Base-by-base conservation (phyloP, 2,797 vertebrate genomes). In the Pipistrellus nathusii region DNA sequence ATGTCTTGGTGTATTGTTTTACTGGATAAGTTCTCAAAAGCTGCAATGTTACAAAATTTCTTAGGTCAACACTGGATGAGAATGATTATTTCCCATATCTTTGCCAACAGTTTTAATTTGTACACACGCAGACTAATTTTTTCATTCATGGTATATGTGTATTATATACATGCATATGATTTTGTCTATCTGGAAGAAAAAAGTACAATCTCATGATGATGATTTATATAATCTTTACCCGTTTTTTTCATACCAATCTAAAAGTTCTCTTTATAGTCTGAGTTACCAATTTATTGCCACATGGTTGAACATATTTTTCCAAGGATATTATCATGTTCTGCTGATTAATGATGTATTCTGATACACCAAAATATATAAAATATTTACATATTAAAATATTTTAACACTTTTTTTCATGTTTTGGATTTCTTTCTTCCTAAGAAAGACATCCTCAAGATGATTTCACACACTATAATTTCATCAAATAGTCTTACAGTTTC, bases 81-180 rank as follows among this genome's bases (percentile, higher is more conserved):
- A 62, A 88, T 69, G 27, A 25, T 55, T 48, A 85, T 72, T 90
- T 69, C 51, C 48, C 64, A 2, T 32, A 32, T 88, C 6, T 6
- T 25, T 93, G 71, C 38, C 30, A 86, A 8, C 4, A 92, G 44
- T 81, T 88, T 80, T 86, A 55, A 88, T 30, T 93, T 93, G 72
- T 59, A 88, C 73, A 64, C 17, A 87, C 3, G 72, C 2, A 46
- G 20, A n/a, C 66, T 68, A 78, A 71, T 91, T 90, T 30, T 75
- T 83, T 14, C 73, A 69, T 90, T 71, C 21, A 15, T 30, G 23
- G 68, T 20, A 73, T 8, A 57, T 78, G 20, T 69, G 9, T 59
- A 69, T 82, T 53, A 62, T 32, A 88, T 23, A 83, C 0, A 85
- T 6, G 46, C 18, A 73, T 3, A 84, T 53, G 51, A 86, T 69